These are phyloP conservation scores for Drosophila dunni DNA, from an alignment of 1,140 invertebrate species.

Conservation along the genomic window DNA sequence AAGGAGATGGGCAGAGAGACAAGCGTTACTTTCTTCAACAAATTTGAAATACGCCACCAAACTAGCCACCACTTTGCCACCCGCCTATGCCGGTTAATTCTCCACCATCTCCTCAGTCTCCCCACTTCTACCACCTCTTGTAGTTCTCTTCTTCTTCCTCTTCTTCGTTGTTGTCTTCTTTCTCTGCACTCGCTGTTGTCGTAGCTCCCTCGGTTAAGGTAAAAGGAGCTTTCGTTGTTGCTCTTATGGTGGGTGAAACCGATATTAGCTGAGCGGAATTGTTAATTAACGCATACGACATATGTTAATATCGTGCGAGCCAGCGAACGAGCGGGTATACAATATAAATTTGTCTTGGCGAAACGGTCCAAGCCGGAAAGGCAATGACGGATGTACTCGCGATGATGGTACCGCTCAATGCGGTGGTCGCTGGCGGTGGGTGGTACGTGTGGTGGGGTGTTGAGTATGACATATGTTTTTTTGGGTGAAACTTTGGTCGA, in stretches of 20 bases:
- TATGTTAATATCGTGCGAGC: slow-evolving; percentile 66
- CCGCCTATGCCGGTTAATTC: slow-evolving; percentile 2
- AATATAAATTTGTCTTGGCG: slow-evolving; percentile 38
- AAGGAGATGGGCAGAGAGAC: slow-evolving; percentile 2
- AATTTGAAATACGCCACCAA: slow-evolving; percentile 63
- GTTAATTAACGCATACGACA: slow-evolving; percentile 74
- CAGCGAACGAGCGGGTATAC: slow-evolving; percentile 23
- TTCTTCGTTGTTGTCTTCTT: neutral
- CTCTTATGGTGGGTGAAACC: slow-evolving; percentile 76
- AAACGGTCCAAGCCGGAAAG: slow-evolving; percentile 59
- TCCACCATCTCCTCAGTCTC: neutral
- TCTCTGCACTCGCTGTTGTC: neutral
- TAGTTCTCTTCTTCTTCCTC: neutral
- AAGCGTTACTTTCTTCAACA: slow-evolving; percentile 65
- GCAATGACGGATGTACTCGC: slow-evolving; percentile 52
- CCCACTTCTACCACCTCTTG: neutral
- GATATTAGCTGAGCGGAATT: slow-evolving; percentile 81
- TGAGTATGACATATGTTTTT: slow-evolving; percentile 18
- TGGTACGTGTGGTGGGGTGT: neutral
- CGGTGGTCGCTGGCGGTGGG: slow-evolving; percentile 16
- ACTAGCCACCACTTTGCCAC: slow-evolving; percentile 19
- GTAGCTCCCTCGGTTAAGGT: slow-evolving; percentile 30
- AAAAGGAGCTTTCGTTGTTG: slow-evolving; percentile 63
- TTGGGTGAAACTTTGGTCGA: slow-evolving; percentile 20
- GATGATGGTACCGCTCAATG: slow-evolving; percentile 5